Conservation (phyloP, 1,140 invertebrate species). For the Belonocnema kinseyi region DNA sequence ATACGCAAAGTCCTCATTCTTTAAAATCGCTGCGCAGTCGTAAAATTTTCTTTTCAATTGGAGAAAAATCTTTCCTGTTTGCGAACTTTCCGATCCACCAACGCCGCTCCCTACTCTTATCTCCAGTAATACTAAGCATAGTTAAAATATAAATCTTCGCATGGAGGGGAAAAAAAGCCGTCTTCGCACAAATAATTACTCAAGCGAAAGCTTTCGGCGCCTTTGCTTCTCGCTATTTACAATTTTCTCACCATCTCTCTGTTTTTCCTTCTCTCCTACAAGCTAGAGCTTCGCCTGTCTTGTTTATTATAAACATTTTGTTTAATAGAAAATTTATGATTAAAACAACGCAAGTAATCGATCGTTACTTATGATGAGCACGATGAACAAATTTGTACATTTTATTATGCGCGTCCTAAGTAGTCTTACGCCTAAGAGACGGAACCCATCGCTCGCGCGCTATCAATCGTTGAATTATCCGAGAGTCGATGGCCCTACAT, state of each 20-base stretch:
- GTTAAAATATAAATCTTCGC: too few species aligned
- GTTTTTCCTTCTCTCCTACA: conserved; percentile 44
- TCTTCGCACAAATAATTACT: too few species aligned
- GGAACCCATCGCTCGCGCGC: conserved; percentile 47
- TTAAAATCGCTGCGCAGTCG: background rate
- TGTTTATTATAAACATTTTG: conserved; percentile 70
- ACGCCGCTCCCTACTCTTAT: background rate
- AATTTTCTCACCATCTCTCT: background rate
- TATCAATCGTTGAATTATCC: background rate
- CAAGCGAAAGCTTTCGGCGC: too few species aligned
- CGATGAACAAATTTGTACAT: conserved; percentile 74
- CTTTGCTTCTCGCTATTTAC: conserved; percentile 8
- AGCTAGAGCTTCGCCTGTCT: conserved; percentile 57
- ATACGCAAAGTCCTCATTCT: background rate
- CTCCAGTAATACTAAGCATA: background rate
- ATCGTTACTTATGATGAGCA: conserved; percentile 69
- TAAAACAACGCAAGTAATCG: conserved; percentile 70
- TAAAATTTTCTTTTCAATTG: background rate
- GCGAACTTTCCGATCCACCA: background rate
- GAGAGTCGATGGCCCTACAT: conserved; percentile 29
- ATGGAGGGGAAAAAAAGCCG: too few species aligned
- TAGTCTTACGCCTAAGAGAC: conserved; percentile 62
- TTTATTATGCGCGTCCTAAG: conserved; percentile 71
- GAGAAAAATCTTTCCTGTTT: background rate
- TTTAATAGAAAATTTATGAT: conserved; percentile 74